A percentile compares a stretch with the other conserved stretches of the same genome.
Evolutionary conservation across 2,797 vertebrate genomes (phyloP).

Genomic region (Sebastes oblongus): DNA sequence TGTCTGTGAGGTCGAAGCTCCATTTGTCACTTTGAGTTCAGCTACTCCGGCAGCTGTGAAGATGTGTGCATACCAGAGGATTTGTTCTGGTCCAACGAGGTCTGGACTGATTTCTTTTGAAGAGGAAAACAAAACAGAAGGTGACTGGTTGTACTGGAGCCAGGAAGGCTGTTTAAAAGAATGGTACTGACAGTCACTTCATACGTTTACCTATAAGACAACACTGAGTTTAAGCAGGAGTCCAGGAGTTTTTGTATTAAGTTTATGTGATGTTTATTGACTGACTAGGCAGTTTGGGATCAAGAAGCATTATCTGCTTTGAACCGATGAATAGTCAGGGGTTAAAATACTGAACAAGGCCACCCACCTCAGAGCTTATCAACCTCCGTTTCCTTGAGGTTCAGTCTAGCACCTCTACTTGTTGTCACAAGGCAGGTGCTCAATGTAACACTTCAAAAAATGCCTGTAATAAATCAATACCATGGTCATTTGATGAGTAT

Average conservation of each 20-base stretch:
- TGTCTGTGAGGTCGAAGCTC: background rate
- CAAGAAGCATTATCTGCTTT: background rate
- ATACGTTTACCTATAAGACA: background rate
- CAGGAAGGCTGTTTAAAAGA: conserved; percentile 8
- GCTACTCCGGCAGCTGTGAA: conserved; percentile 10
- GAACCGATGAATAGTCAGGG: background rate
- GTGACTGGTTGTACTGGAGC: background rate
- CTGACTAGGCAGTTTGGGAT: background rate
- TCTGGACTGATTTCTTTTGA: conserved; percentile 11
- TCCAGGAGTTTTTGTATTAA: background rate
- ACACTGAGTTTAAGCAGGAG: background rate
- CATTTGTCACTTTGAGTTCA: conserved; percentile 13
- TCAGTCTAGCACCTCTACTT: background rate
- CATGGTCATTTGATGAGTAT: background rate
- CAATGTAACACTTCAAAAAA: background rate
- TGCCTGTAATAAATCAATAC: background rate
- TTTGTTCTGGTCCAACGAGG: background rate
- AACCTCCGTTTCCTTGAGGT: background rate
- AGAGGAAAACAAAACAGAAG: conserved; percentile 3
- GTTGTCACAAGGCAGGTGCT: background rate
- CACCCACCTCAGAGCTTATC: background rate
- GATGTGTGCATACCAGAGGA: conserved; percentile 3
- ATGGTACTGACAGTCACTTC: too few relatives aligned
- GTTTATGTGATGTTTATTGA: background rate
- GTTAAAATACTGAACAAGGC: background rate